phyloP scores from a whole-genome alignment of 2,113 vertebrate species.

The Varanus salvator region DNA sequence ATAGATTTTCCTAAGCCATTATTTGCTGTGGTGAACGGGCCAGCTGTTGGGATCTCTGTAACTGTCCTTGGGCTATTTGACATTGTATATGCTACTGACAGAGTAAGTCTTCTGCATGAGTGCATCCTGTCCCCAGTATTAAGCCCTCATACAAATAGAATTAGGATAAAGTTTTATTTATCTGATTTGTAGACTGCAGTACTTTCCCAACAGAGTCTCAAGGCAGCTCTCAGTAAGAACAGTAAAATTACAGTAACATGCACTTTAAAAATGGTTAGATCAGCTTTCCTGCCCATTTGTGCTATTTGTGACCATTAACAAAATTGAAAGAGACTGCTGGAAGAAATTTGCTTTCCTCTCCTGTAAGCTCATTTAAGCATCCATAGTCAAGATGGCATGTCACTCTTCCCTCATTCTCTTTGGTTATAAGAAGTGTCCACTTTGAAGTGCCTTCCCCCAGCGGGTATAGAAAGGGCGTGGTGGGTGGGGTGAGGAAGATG shows the following conservation, averaged over 20 bases:
- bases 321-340: neutral
- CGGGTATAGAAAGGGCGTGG: neutral
- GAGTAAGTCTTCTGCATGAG: conserved; percentile 66
- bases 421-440: too few species aligned
- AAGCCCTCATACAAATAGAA: neutral
- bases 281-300: neutral
- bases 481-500: neutral
- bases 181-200: neutral
- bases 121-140: neutral
- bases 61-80: conserved; percentile 85
- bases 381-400: neutral
- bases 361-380: neutral
- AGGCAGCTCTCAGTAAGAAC: neutral
- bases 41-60: conserved; percentile 84
- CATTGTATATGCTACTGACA: conserved; percentile 83
- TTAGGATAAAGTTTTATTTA: neutral
- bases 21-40: conserved; percentile 85
- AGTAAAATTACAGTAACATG: neutral
- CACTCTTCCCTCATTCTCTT: neutral
- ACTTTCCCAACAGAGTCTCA: neutral
- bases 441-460: neutral
- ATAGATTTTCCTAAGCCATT: conserved; percentile 91
- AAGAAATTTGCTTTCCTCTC: neutral
- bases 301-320: neutral
- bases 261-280: neutral